Evolutionary conservation across 2,797 vertebrate species (phyloP).

Genomic region (Hyperoplus lanceolatus): DNA sequence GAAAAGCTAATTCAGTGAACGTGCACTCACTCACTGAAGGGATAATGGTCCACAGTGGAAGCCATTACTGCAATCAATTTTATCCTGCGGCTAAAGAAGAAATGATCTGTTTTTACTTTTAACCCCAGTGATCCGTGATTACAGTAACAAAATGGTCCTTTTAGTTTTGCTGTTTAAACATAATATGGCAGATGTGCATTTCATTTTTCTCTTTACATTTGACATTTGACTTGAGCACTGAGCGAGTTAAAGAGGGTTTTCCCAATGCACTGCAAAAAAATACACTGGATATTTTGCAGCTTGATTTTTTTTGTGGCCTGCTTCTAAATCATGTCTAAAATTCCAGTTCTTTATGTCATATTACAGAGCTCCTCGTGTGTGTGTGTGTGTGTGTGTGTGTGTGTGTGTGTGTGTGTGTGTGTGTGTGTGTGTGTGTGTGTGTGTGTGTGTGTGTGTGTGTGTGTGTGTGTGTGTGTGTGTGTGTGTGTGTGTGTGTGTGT

Average conservation of each 20-base stretch:
- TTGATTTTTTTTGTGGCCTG: too few relatives aligned
- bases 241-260: not conserved
- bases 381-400: too few relatives aligned
- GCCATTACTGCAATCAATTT: constrained; percentile 42
- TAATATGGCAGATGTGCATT: not conserved
- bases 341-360: too few relatives aligned
- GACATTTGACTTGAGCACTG: not conserved
- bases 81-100: constrained; percentile 1
- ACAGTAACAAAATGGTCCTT: not conserved
- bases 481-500: too few relatives aligned
- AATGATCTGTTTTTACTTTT: not conserved
- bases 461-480: too few relatives aligned
- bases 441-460: too few relatives aligned
- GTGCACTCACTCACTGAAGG: constrained; percentile 54
- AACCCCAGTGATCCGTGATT: constrained; percentile 1
- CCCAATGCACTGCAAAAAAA: not conserved
- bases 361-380: too few relatives aligned
- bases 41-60: constrained; percentile 55
- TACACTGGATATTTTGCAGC: not conserved
- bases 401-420: too few relatives aligned
- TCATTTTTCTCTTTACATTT: not conserved
- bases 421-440: too few relatives aligned
- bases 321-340: too few relatives aligned
- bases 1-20: constrained; percentile 59
- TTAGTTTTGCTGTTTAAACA: not conserved